Base-by-base conservation (phyloP, 1,140 invertebrate genomes). In the Trachelipus rathkii region DNA sequence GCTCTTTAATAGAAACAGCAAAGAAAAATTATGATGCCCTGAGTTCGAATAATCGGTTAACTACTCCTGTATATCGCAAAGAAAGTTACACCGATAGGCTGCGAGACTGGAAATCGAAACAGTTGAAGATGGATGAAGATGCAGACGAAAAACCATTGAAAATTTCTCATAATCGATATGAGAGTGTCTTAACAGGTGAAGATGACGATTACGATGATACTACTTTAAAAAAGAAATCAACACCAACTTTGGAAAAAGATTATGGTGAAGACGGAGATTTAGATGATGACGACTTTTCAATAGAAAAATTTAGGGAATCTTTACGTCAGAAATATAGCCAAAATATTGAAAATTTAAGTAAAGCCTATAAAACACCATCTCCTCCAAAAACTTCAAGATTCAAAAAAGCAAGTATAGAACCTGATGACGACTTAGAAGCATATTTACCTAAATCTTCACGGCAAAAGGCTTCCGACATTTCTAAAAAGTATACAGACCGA, bases 81-180 rank as follows among this genome's bases (percentile, higher is more conserved):
- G 11, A 15, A 19, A 60, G 50, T 8, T 60, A 60, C 50, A 60
- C 11, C 50, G 50, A 60, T 8, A 60, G 50, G 19, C 50, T 60
- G 50, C 11, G 19, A 3, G 50, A 60, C 19, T 60, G 50, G 50
- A 60, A 60, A 19, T 15, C 11, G 11, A 60, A 60, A 8, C 50
- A 60, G 19, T 13, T 15, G 11, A 60, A 60, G 50, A 13, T 60
- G 11, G 19, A 60, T 19, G 50, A 60, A 60, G 19, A 60, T 60
- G 50, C 11, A 60, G 50, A 15, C 11, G 50, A 60, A 60, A 19
- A 60, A 60, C 50, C 50, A 15, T 15, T 13, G 19, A 60, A 60
- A 8, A 60, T 60, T 60, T 60, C 50, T 19, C 50, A 60, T 60
- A 60, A 60, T 60, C 50, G 50, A 60, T 60, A 60, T 60, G 50